Percentiles rank a stretch among this genome's conserved stretches.
Evolutionary conservation across 2,797 vertebrate genomes (phyloP).

Genomic region (Takifugu rubripes): DNA sequence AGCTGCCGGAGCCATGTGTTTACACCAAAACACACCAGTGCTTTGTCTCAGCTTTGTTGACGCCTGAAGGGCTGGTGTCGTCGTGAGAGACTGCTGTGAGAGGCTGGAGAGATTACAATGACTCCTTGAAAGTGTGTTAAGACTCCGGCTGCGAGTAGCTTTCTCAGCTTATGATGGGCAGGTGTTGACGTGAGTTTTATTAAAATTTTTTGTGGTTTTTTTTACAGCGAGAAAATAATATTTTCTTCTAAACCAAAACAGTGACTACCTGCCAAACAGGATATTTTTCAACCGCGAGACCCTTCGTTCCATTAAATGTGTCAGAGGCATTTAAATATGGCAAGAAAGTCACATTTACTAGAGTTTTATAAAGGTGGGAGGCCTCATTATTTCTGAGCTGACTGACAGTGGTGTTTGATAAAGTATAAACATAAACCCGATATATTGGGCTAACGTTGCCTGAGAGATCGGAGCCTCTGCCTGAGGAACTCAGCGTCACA

Average conservation of each 20-base stretch:
- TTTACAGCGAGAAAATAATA: neutral
- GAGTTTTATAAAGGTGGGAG: slow-evolving; percentile 4
- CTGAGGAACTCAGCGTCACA: slow-evolving; percentile 9
- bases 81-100: slow-evolving; percentile 51
- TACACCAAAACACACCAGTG: slow-evolving; percentile 55
- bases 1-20: slow-evolving; percentile 51
- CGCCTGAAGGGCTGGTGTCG: slow-evolving; percentile 58
- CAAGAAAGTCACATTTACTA: slow-evolving; percentile 16
- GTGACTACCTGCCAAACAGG: slow-evolving; percentile 1
- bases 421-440: slow-evolving; percentile 49
- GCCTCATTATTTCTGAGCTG: slow-evolving; percentile 16
- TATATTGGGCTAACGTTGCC: slow-evolving; percentile 32
- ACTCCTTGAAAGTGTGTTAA: slow-evolving; percentile 31
- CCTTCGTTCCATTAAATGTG: neutral
- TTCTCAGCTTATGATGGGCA: neutral
- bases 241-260: neutral
- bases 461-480: neutral
- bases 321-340: no score
- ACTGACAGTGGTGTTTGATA: slow-evolving; percentile 37
- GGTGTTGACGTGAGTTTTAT: slow-evolving; percentile 16
- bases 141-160: slow-evolving; percentile 1
- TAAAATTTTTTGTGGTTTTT: slow-evolving; percentile 2
- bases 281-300: neutral
- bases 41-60: slow-evolving; percentile 61
- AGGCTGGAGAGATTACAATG: slow-evolving; percentile 31